Base-by-base conservation (phyloP, 2,797 vertebrate species). In the Microcaecilia unicolor region DNA sequence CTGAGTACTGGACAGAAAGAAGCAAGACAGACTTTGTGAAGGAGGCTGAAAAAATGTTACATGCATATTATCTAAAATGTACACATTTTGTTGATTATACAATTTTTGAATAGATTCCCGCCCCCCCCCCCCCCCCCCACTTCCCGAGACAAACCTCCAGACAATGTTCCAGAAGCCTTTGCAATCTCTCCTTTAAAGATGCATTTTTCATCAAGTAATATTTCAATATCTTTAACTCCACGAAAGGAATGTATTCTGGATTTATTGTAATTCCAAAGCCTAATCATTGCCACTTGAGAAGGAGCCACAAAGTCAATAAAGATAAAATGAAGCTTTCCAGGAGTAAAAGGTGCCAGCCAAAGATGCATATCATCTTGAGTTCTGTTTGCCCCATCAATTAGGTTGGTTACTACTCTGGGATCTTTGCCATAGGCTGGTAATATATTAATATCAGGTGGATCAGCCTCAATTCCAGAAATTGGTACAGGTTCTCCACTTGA, bases 241-340 rank as follows among this genome's bases (percentile, higher is more conserved):
- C 95, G 74, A 64, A 93, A 97, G 6, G 95, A 98, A 60, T 98
- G 92, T 30, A 99, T 98, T 16, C 96, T 88, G 1, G 96, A 99
- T 55, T 99, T 99, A 66, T 99, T 99, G 61, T 99, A 99, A 74
- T 99, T 99, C 96, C 96, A 99, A 40, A 99, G 70, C 6, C 96
- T 87, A 48, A 99, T 90, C 86, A 99, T 91, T 28, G 96, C 93
- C 2, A 99, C 76, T 22, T 88, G 83, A 58, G 79, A 82, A 7
- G 77, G 60, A 11, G 56, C 58, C n/a, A 43, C 62, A 18, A 99
- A 93, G 55, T 96, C 83, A 37, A 97, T 49, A 28, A 74, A 80
- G 57, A 99, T 54, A 11, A 80, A 69, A 65, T 97, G 93, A 37
- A 58, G 50, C 21, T 80, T 76, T 10, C 92, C 90, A 0, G 83